Base-by-base conservation (phyloP, 2,113 vertebrate genomes). In the Scortum barcoo region DNA sequence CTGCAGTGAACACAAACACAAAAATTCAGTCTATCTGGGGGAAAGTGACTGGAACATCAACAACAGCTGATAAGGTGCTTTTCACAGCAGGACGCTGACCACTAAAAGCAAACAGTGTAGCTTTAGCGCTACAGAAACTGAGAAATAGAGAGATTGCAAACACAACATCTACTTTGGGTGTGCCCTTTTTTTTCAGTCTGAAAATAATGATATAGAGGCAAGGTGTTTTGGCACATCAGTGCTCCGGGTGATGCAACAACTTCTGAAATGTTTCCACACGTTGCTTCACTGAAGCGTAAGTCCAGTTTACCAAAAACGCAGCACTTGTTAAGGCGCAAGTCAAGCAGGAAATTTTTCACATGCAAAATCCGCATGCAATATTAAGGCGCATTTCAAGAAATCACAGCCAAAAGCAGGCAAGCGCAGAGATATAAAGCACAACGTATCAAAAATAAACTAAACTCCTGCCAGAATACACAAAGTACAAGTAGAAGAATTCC, bases 21-120 rank as follows among this genome's bases (percentile, higher is more conserved):
- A 51, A 40, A 30, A 58, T 74, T 68, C 60, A 40, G 28, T 74
- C 14, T 51, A n/a, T 81, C 58, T 58, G 7, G 58, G 48, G 66
- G 60, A 84, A 87, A 70, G 60, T 60, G 33, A 68, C 36, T 69
- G 51, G 33, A 90, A 84, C 51, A 74, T 56, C 61, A 72, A 62
- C 84, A 81, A 24, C 38, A 86, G 74, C 76, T 87, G 78, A 88
- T 75, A 87, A 88, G 78, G 76, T 80, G 60, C n/a, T 84, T 84
- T 80, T 68, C 71, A 79, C 53, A 5, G 57, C 71, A 78, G 84
- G 75, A 51, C 72, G 33, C 68, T 87, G 81, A 83, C 69, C 69
- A 75, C 81, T 67, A 78, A 78, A 82, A 75, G 77, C 84, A 85
- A 89, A 89, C 44, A 81, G 24, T 48, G 63, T 5, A 75, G 73